Base-by-base conservation (phyloP, 2,113 vertebrate species). In the Pedionomus torquatus region DNA sequence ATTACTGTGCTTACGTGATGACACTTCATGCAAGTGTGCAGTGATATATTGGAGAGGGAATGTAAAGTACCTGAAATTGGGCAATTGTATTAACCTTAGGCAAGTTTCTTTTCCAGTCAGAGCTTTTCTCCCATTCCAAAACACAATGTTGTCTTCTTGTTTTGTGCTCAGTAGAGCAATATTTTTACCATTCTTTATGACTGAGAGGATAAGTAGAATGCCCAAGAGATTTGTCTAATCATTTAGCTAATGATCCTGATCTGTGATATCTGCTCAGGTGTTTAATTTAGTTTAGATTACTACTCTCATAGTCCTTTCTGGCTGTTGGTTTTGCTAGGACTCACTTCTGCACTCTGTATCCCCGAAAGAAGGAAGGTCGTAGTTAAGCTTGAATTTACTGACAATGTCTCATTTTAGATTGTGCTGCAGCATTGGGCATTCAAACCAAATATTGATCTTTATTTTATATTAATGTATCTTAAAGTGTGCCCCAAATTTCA, bases 191-290 rank as follows among this genome's bases (percentile, higher is more conserved):
- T 87, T 64, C 52, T 92, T 90, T 89, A 28, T 77, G 58, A 88
- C 64, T 25, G 30, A 89, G 68, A 75, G 15, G 72, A 43, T 88
- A 92, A 88, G 79, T 77, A 81, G 76, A 46, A 72, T 74, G 61
- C 76, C 76, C 83, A 74, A 87, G 96, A 92, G 85, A 43, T 90
- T 92, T 86, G n/a, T 69, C 65, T 83, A 72, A 95, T 95, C 61
- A 91, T 89, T 97, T 92, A 75, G 80, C 72, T 97, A 95, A 97
- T 93, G 88, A 92, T 93, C 80, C 83, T 95, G 41, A 46, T 92
- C 83, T 84, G 25, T 84, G 46, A 58, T 94, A 71, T 90, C 80
- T 87, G 33, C 93, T 95, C 89, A 81, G 76, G 80, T 97, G 72
- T 87, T 95, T 89, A 84, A 95, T 96, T 93, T 90, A 58, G 91